phyloP scores from a whole-genome alignment of 1,140 invertebrate species.

The Drosophila pandora region DNA sequence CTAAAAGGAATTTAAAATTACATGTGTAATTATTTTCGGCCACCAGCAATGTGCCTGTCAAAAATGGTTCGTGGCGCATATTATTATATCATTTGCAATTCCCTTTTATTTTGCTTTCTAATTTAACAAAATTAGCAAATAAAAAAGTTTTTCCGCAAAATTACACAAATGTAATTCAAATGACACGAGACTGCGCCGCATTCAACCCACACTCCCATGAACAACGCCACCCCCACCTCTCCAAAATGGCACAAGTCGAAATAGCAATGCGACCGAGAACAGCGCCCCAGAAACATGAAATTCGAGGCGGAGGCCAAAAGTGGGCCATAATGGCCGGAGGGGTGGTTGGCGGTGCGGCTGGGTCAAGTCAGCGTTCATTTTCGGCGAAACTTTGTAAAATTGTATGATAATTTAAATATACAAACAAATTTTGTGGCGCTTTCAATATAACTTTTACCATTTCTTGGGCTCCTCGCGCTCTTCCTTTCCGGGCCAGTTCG shows the following conservation, averaged over 20 bases:
- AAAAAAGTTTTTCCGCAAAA: conserved; percentile 82
- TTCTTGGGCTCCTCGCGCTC: conserved; percentile 48
- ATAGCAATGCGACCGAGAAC: conserved; percentile 26
- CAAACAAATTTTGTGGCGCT: conserved; percentile 81
- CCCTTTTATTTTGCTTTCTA: conserved; percentile 74
- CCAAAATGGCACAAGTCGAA: conserved; percentile 63
- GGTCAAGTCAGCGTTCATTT: conserved; percentile 55
- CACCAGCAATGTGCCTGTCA: conserved; percentile 45
- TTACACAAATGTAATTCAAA: conserved; percentile 82
- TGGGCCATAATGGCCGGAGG: neutral
- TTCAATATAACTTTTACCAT: conserved; percentile 81
- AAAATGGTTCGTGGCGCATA: conserved; percentile 51
- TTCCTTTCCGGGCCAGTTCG: neutral
- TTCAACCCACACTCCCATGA: neutral
- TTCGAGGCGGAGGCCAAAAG: neutral
- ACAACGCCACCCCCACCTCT: conserved; percentile 8
- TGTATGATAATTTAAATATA: conserved; percentile 82
- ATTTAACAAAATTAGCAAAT: conserved; percentile 81
- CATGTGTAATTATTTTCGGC: conserved; percentile 70
- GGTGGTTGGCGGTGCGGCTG: conserved; percentile 6
- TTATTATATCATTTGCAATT: conserved; percentile 70
- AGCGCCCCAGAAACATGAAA: conserved; percentile 13
- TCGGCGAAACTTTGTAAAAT: conserved; percentile 68
- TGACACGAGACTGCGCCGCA: conserved; percentile 44
- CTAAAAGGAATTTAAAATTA: conserved; percentile 68